Base-by-base conservation (phyloP, 2,797 vertebrate genomes). In the Gorsachius magnificus region DNA sequence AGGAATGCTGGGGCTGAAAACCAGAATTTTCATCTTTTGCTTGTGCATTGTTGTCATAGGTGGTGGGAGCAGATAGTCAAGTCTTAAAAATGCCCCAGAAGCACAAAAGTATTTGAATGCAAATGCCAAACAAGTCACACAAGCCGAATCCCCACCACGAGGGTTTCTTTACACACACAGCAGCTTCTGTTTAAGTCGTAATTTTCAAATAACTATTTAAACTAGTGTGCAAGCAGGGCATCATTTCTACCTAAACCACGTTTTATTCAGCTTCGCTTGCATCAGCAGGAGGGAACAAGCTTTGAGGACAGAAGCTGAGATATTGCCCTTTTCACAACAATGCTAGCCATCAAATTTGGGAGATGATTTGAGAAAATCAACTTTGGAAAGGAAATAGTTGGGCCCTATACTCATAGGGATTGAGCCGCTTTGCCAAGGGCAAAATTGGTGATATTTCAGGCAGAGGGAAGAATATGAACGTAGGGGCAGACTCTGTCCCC, bases 1-100 rank as follows among this genome's bases (percentile, higher is more conserved):
- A 96, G 94, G 66, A 96, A 95, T 88, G 93, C 81, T 58, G 61
- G 24, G 87, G 65, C 72, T 96, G 83, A 76, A 96, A 95, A 93
- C 25, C 72, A 78, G 91, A 94, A 85, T 95, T 95, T 94, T 92
- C 60, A 16, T 78, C 91, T 83, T 64, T 78, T 83, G 2, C n/a
- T 87, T 45, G 38, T 58, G 57, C 76, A 35, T 38, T 96, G 90
- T 83, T 89, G 84, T 54, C 66, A 85, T 21, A 84, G 87, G 58
- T 56, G 65, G 43, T 31, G 51, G 51, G 69, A 91, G 74, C 79
- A 76, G 90, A 87, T 38, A 91, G 87, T 35, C 87, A 76, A 33
- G 76, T 60, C 81, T 88, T 74, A 89, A 77, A 95, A 87, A 74
- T 5, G 48, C 26, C 81, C 82, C n/a, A 92, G 92, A 78, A 85